Percentiles rank a stretch among this genome's conserved stretches.
phyloP scores from a whole-genome alignment of 2,797 vertebrate species.

The Morelia viridis region DNA sequence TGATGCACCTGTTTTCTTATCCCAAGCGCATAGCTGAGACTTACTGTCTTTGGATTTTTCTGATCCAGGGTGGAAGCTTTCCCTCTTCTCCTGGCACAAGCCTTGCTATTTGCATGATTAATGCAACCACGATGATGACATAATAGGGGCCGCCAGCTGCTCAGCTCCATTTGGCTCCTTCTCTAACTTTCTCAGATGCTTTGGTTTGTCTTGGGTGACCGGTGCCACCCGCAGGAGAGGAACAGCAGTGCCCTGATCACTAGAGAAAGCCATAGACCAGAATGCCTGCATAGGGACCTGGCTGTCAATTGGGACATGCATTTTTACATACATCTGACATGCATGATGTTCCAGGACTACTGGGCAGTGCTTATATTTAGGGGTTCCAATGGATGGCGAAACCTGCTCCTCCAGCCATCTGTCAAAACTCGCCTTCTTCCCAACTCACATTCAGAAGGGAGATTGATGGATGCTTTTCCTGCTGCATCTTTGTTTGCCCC shows the following conservation, averaged over 20 bases:
- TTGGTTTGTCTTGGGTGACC: not conserved
- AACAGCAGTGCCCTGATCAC: not conserved
- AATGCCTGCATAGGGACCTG: not conserved
- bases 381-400: not conserved
- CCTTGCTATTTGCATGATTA: not conserved
- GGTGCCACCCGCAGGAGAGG: not conserved
- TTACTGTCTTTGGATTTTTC: not conserved
- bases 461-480: not conserved
- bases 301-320: not conserved
- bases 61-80: not conserved
- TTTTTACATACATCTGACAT: not conserved
- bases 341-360: not conserved
- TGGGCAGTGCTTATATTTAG: not conserved
- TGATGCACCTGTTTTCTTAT: not conserved
- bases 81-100: not conserved
- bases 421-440: not conserved
- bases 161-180: not conserved
- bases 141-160: no score
- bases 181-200: not conserved
- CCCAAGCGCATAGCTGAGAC: not conserved
- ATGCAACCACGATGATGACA: not conserved
- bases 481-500: not conserved
- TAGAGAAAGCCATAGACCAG: not conserved
- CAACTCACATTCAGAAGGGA: not conserved
- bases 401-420: not conserved